Evolutionary conservation across 2,888 invertebrate genomes (phyloP), one percentile per base, ranked within the genome.

Genomic region (Tetragnatha montana): DNA sequence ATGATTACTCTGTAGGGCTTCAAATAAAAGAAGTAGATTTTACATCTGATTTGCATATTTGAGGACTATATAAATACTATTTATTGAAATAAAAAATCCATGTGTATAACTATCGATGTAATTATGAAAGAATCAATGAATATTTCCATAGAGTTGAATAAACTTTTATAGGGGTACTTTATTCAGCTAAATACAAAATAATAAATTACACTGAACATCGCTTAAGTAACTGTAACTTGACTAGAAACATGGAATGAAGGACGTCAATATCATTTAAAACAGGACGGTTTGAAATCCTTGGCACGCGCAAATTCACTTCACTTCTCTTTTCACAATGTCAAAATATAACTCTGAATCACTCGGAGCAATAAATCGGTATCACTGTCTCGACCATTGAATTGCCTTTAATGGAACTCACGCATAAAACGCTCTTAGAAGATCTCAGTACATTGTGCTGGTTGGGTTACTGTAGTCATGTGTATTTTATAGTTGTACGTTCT

Each of bases 221-320:
- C 71, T 71, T 19, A 10, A n/a, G 19, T 75, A 75, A 75, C 19
- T 47, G n/a, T 75, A 35, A 47, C 49, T 49, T 75, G 75, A 75
- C 75, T 75, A 75, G 50, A 75, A 17, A 6, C n/a, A n/a, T 51
- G 17, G 35, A 17, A 17, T 17, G 8, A 78, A 21, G 21, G 22
- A 50, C 22, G 50, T 70, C 51, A 50, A 75, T 47, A 75, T 70
- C 21, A 47, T 81, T 78, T 50, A 73, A 81, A 81, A 22, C 7
- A 60, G 82, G 82, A 82, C 82, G 82, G 82, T 82, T 70, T 81
- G 8, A 81, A 82, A 82, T 71, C 74, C 73, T 82, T 60, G 73
- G 73, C 81, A 82, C 74, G 19, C 50, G 14, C 22, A 49, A 71
- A 7, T 69, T 49, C 8, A 50, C 14, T 70, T n/a, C 50, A 70